Evolutionary conservation across 2,888 invertebrate species (phyloP).

Genomic region (Eutolmus rufibarbis): DNA sequence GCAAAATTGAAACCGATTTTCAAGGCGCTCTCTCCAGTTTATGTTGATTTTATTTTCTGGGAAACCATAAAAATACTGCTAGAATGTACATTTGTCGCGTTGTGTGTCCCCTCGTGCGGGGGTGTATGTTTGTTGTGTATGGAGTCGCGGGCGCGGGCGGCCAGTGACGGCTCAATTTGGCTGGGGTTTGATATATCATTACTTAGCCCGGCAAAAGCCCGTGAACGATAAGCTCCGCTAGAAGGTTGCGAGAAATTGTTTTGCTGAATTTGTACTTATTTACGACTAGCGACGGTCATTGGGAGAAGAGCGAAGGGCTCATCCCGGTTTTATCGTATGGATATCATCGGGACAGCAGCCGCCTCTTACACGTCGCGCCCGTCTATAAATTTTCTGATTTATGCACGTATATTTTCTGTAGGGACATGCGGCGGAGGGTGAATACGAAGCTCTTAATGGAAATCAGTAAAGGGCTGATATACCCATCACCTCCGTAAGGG

Average conservation of each 20-base stretch:
- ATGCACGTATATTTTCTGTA: background rate
- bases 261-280: slow-evolving; percentile 40
- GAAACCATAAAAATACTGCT: slow-evolving; percentile 29
- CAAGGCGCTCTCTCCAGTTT: slow-evolving; percentile 33
- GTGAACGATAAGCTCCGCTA: slow-evolving; percentile 31
- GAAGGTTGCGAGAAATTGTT: slow-evolving; percentile 40
- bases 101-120: background rate
- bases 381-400: slow-evolving; percentile 17
- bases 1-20: slow-evolving; percentile 39
- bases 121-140: background rate
- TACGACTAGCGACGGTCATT: slow-evolving; percentile 24
- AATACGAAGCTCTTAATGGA: background rate
- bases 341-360: background rate
- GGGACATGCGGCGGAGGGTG: background rate
- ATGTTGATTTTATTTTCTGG: slow-evolving; percentile 40
- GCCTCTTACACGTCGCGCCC: background rate
- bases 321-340: background rate
- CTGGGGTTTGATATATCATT: background rate
- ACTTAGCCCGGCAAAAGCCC: slow-evolving; percentile 25
- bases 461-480: background rate
- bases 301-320: slow-evolving; percentile 6
- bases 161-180: background rate
- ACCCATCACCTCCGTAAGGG: background rate
- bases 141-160: background rate
- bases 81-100: slow-evolving; percentile 16